Evolutionary conservation across 53 echinoderm and acorn worm genomes (phyloP), one percentile per base, ranked within the genome.

Genomic region (Actinopyga echinites): DNA sequence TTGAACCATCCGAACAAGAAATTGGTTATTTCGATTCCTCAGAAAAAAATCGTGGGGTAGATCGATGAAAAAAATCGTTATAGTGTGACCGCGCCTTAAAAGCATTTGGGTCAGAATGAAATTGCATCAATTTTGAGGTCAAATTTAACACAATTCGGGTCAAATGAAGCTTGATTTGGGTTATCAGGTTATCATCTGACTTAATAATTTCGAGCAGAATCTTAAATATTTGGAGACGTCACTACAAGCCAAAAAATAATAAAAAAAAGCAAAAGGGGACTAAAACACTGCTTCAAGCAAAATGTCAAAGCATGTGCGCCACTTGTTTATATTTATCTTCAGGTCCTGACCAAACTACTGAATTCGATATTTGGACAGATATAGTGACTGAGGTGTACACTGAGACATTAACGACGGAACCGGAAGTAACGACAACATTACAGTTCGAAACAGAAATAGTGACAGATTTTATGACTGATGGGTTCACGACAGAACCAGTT

Each of bases 361-460:
- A 74, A 17, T 53, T 20, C n/a, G 31, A 26, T 77, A 21, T 55
- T 54, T 52, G 49, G 30, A 77, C 77, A n/a, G 77, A 77, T 30
- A 31, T 77, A 30, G 19, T 77, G 24, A 77, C 77, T 77, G 77
- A 77, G 21, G 28, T 77, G 30, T 77, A 77, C 77, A 77, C 77
- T 9, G 77, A 77, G 11, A 55, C 54, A 17, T 77, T 77, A 17
- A 77, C 77, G n/a, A 56, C 77, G 30, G 77, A 55, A 77, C 31
- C 54, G 24, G 28, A 77, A 8, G 25, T 30, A 30, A 77, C 77
- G 12, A 77, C 77, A 4, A 0, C 54, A 5, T 26, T 53, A 23
- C 56, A 23, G 29, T 49, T 45, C 24, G 71, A 71, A 43, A 71
- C 71, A 11, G 71, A 71, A 12, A 40, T 35, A 71, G 2, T 71